Evolutionary conservation across 2,113 vertebrate genomes (phyloP).

Genomic region (Sinocyclocheilus anshuiensis): DNA sequence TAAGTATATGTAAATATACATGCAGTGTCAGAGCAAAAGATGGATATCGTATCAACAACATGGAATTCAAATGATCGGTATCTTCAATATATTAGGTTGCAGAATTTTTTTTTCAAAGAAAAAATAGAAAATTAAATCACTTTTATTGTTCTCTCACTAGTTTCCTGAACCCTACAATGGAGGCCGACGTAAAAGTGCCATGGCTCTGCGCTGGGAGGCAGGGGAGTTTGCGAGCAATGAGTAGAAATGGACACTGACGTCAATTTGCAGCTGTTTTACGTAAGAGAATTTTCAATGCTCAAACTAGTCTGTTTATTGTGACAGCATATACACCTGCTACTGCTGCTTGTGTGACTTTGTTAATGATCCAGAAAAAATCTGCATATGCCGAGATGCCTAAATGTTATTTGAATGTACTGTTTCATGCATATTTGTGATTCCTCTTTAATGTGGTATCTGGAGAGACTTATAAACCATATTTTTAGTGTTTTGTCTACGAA

Average conservation of each 20-base stretch:
- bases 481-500: slow-evolving; percentile 66
- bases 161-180: slow-evolving; percentile 70
- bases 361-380: slow-evolving; percentile 53
- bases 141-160: slow-evolving; percentile 58
- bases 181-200: slow-evolving; percentile 76
- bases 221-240: slow-evolving; percentile 74
- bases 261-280: slow-evolving; percentile 52
- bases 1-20: slow-evolving; percentile 45
- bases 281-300: slow-evolving; percentile 59
- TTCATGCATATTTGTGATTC: slow-evolving; percentile 60
- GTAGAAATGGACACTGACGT: slow-evolving; percentile 47
- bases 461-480: slow-evolving; percentile 61
- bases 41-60: neutral
- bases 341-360: slow-evolving; percentile 70
- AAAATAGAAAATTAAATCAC: neutral
- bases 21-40: neutral
- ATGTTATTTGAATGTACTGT: slow-evolving; percentile 64
- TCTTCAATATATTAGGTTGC: neutral
- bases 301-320: slow-evolving; percentile 63
- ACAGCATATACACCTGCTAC: slow-evolving; percentile 59
- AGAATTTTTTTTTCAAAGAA: neutral
- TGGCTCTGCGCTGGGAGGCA: slow-evolving; percentile 78
- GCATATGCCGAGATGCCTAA: slow-evolving; percentile 62
- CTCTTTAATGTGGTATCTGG: slow-evolving; percentile 60
- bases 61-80: neutral